Percentiles rank a stretch among this genome's conserved stretches.
phyloP scores from a whole-genome alignment of 2,888 invertebrate genomes.

The Xanthostigma xanthostigma region DNA sequence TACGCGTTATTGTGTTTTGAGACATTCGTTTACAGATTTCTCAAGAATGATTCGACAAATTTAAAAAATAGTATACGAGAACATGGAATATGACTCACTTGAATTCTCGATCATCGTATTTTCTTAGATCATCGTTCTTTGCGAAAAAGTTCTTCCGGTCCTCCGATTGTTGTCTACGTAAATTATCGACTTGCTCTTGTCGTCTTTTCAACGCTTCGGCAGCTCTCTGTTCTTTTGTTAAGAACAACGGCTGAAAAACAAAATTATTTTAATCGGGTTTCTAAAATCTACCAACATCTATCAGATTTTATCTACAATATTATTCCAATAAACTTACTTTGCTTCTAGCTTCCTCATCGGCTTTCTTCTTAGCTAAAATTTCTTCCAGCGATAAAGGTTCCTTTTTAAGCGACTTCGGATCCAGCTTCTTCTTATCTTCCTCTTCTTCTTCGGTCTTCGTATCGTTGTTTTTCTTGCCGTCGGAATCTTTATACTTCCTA shows the following conservation, averaged over 20 bases:
- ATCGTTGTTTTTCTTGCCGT: conserved; percentile 22
- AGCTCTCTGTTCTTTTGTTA: conserved; percentile 90
- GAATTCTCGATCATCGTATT: conserved; percentile 22
- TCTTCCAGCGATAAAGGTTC: conserved; percentile 96
- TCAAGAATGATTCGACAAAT: too few species aligned
- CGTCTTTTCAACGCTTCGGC: conserved; percentile 78
- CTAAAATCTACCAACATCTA: not conserved
- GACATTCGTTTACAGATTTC: too few species aligned
- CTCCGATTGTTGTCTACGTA: conserved; percentile 56
- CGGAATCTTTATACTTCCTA: conserved; percentile 25
- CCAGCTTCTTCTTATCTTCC: conserved; percentile 29
- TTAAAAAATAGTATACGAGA: too few species aligned
- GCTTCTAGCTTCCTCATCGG: conserved; percentile 84
- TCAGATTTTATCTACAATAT: too few species aligned
- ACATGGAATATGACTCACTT: conserved; percentile 5
- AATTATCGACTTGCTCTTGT: conserved; percentile 74
- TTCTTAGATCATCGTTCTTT: conserved; percentile 19
- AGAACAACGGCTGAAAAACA: conserved; percentile 64
- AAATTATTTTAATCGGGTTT: conserved; percentile 4
- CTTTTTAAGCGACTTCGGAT: conserved; percentile 29
- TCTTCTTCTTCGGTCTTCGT: conserved; percentile 21
- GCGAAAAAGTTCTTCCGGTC: conserved; percentile 28
- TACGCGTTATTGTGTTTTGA: too few species aligned
- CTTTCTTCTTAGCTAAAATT: conserved; percentile 86
- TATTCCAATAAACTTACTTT: conserved; percentile 39